A percentile compares a stretch with the other conserved stretches of the same genome.
These are phyloP conservation scores for Choloepus didactylus DNA, from an alignment of 2,797 vertebrate genomes.

Conservation along the genomic window DNA sequence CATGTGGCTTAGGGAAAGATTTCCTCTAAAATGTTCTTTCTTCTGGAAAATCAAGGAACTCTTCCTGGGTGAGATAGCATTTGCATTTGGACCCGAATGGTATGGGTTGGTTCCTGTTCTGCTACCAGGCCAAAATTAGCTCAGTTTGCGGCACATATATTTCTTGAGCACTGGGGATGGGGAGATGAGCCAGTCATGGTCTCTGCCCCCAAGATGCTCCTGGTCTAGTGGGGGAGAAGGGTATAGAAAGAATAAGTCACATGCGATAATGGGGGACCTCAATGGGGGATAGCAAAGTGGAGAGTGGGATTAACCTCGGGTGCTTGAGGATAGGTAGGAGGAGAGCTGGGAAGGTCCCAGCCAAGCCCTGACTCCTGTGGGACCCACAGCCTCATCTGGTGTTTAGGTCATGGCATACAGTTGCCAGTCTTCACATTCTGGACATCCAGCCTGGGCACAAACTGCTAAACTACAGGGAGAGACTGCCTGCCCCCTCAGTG, in stretches of 20 bases:
- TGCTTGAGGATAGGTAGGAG: neutral
- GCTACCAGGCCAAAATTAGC: neutral
- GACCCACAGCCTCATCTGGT: neutral
- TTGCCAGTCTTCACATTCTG: neutral
- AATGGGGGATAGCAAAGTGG: neutral
- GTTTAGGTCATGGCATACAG: neutral
- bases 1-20: neutral
- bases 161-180: neutral
- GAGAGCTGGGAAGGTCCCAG: neutral
- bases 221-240: neutral
- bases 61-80: neutral
- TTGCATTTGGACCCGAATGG: neutral
- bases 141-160: neutral
- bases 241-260: neutral
- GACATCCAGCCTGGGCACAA: neutral
- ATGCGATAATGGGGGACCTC: rapidly evolving
- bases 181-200: neutral
- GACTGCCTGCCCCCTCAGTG: no score
- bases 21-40: neutral
- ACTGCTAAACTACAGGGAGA: no score
- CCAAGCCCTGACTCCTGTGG: rapidly evolving
- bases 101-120: neutral
- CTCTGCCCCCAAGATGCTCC: neutral
- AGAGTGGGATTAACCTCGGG: rapidly evolving
- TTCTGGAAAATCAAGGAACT: neutral